Conservation (phyloP, 2,797 vertebrate genomes). For the Cyclopterus lumpus region DNA sequence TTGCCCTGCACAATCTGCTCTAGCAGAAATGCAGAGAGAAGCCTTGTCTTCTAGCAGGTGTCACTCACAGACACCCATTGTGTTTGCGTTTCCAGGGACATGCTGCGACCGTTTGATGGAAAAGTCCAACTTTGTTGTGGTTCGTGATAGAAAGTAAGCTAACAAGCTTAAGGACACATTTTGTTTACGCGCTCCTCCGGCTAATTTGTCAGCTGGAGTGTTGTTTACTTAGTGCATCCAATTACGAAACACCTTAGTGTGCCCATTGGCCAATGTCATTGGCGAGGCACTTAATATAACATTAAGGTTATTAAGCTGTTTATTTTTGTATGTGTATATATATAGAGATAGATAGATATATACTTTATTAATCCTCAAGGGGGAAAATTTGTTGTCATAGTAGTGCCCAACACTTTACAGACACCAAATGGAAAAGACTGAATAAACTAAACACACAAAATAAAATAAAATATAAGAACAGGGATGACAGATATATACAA, state of each 20-base stretch:
- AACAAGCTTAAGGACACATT: constrained; percentile 69
- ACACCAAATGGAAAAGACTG: too few relatives aligned
- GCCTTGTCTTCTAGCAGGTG: constrained; percentile 51
- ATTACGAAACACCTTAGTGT: constrained; percentile 66
- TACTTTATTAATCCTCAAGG: too few relatives aligned
- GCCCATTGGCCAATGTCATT: constrained; percentile 66
- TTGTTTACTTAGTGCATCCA: constrained; percentile 68
- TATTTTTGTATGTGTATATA: not conserved
- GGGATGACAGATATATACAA: too few relatives aligned
- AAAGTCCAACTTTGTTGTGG: constrained; percentile 62
- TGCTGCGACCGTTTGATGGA: constrained; percentile 38
- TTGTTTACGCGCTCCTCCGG: constrained; percentile 69
- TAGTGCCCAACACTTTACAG: too few relatives aligned
- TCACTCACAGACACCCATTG: constrained; percentile 52
- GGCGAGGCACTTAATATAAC: constrained; percentile 39
- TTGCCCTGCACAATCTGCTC: constrained; percentile 36
- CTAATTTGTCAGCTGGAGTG: constrained; percentile 71
- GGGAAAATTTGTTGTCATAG: too few relatives aligned
- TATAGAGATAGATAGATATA: too few relatives aligned
- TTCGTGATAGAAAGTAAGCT: constrained; percentile 58
- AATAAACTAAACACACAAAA: too few relatives aligned
- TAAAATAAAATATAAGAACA: too few relatives aligned
- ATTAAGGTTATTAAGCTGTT: constrained; percentile 29
- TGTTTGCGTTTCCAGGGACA: constrained; percentile 51
- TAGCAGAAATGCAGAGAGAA: constrained; percentile 44